phyloP scores from a whole-genome alignment of 2,113 vertebrate species.

The Cavia porcellus region DNA sequence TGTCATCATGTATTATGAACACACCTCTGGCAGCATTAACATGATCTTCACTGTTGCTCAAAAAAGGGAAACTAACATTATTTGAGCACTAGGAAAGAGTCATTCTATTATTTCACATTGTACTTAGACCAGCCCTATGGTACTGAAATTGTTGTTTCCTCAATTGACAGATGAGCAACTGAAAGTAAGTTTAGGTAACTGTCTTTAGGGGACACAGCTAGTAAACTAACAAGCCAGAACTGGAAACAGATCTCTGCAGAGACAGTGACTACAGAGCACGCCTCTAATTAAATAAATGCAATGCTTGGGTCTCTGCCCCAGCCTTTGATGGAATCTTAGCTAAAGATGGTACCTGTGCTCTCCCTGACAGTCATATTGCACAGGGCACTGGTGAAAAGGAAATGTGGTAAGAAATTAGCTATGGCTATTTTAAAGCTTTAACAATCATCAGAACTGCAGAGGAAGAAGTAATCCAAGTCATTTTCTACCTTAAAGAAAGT shows the following conservation, averaged over 20 bases:
- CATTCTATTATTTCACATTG: conserved; percentile 6
- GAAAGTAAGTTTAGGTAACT: background rate
- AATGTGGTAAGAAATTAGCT: conserved; percentile 62
- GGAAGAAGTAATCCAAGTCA: conserved; percentile 66
- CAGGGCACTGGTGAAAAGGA: background rate
- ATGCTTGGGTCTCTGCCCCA: background rate
- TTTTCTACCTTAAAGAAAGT: conserved; percentile 75
- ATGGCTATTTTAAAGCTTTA: conserved; percentile 68
- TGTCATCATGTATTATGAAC: background rate
- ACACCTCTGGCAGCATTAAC: background rate
- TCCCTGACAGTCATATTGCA: background rate
- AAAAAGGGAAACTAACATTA: background rate
- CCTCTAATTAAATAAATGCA: background rate
- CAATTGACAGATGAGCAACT: conserved; percentile 12
- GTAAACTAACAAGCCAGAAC: background rate
- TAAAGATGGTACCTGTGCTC: conserved; percentile 4
- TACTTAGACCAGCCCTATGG: background rate
- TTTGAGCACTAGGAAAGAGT: background rate
- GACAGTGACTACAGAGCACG: background rate
- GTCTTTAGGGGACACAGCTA: background rate
- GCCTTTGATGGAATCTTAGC: conserved; percentile 30
- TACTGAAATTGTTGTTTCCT: background rate
- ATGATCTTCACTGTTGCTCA: background rate
- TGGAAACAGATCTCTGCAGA: conserved; percentile 38
- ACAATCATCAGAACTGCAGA: conserved; percentile 63